phyloP scores from a whole-genome alignment of 2,888 invertebrate genomes.

The Fragum whitleyi region DNA sequence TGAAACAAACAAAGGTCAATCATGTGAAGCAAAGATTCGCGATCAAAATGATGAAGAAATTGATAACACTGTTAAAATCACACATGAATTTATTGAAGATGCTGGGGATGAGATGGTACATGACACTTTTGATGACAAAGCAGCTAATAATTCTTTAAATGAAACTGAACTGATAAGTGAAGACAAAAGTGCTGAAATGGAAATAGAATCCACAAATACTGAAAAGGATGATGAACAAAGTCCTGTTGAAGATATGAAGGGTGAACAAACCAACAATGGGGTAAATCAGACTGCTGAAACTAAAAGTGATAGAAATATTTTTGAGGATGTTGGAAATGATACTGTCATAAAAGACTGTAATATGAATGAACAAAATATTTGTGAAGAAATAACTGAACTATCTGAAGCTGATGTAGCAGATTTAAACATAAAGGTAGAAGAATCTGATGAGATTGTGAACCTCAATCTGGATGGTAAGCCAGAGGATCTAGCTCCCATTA shows the following conservation, averaged over 20 bases:
- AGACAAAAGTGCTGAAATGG: no score
- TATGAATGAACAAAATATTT: constrained; percentile 3
- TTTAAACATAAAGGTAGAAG: neutral
- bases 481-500: neutral
- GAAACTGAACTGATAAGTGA: neutral
- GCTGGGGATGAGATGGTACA: neutral
- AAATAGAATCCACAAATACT: no score
- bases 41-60: neutral
- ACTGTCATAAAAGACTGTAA: neutral
- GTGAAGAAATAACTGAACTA: neutral
- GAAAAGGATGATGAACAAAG: neutral
- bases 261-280: neutral
- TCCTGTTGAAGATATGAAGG: neutral
- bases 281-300: neutral
- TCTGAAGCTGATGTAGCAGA: neutral
- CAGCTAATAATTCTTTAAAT: neutral
- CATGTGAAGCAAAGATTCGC: neutral
- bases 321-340: constrained; percentile 17
- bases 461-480: neutral
- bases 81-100: neutral
- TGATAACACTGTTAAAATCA: neutral
- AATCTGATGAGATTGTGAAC: no score
- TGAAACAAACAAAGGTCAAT: neutral
- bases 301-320: constrained; percentile 12
- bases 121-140: neutral